Percentiles rank a stretch among this genome's conserved stretches.
Evolutionary conservation across 1,140 invertebrate genomes (phyloP).

Genomic region (Lepeophtheirus salmonis): DNA sequence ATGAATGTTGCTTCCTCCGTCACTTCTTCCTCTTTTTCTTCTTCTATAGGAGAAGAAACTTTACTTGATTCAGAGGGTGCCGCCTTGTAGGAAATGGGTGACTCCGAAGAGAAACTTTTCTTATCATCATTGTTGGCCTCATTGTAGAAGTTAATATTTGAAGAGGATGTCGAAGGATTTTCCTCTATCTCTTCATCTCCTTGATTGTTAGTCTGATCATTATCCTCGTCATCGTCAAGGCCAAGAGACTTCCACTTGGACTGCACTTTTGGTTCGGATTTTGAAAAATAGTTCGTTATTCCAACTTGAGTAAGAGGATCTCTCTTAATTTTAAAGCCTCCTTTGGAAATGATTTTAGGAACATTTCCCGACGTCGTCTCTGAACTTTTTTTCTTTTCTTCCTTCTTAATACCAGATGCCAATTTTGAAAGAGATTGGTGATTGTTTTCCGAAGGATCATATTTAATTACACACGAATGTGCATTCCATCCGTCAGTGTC

Average conservation of each 20-base stretch:
- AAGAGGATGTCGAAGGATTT: background rate
- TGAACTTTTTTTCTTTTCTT: slow-evolving; percentile 6
- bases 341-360: slow-evolving; percentile 8
- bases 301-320: slow-evolving; percentile 26
- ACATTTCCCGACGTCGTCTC: slow-evolving; percentile 3
- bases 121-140: background rate
- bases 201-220: background rate
- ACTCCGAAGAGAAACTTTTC: background rate
- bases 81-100: background rate
- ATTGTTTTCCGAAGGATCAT: background rate
- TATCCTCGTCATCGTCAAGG: background rate
- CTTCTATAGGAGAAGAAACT: background rate
- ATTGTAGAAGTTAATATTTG: background rate
- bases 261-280: slow-evolving; percentile 22
- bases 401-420: background rate
- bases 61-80: background rate
- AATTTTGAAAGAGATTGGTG: background rate
- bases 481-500: slow-evolving; percentile 24
- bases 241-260: background rate
- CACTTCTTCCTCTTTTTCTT: background rate
- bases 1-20: too few species aligned
- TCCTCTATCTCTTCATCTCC: background rate
- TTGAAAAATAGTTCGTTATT: slow-evolving; percentile 28
- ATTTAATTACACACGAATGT: slow-evolving; percentile 18
- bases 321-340: slow-evolving; percentile 18